Evolutionary conservation across 2,797 vertebrate species (phyloP), one percentile per base, ranked within the genome.

Genomic region (Phoxinus dragarum): DNA sequence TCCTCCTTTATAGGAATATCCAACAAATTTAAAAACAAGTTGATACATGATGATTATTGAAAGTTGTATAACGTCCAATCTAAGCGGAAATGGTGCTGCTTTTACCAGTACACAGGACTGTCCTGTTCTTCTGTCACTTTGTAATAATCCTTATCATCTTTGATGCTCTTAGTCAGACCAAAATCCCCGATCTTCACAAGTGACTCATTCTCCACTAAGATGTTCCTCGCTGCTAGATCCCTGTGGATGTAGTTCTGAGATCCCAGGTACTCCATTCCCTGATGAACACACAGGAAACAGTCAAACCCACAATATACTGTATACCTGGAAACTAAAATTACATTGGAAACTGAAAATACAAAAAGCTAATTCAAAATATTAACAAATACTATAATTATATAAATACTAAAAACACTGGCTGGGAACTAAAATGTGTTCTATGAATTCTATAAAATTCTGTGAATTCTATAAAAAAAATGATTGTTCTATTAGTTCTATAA

Each of bases 121-220:
- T 97, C 96, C 0, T 95, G 94, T 83, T 97, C 96, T 0, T 97
- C 96, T 36, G 96, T 96, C 87, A 97, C 96, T 0, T 95, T 97
- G 92, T 97, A 97, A 86, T 97, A 97, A 23, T 96, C 96, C 91
- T 96, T 96, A 2, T 97, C 95, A 0, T 96, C 96, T 90, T 96
- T 95, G 1, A 97, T 97, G 5, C 95, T 93, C 91, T 97, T 97
- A 61, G 97, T 97, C 82, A 97, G 93, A 0, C 97, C 97, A 0
- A 97, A 97, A 90, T 97, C 97, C 61, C 96, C 97, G 0, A 97
- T 97, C 92, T 97, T 97, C 84, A 97, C 96, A 34, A 95, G 93
- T 86, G 94, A 94, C 86, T 96, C 96, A 0, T 94, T 97, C 87
- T 97, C 96, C 6, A 97, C 96, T 0, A 97, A 95, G 82, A 97